These are phyloP conservation scores for Homalodisca vitripennis DNA, from an alignment of 1,140 invertebrate genomes.

Conservation along the genomic window DNA sequence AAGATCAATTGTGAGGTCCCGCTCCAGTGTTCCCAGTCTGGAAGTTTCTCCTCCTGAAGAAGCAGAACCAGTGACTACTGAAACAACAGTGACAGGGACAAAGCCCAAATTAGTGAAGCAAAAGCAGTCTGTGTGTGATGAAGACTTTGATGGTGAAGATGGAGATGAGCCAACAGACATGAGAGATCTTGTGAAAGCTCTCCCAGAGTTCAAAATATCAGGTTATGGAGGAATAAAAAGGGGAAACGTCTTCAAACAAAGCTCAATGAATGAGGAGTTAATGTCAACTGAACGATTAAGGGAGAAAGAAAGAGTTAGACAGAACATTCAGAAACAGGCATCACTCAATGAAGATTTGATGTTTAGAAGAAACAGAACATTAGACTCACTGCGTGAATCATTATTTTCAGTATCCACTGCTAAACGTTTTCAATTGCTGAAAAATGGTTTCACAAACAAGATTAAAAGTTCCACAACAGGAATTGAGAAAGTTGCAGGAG, in stretches of 20 bases:
- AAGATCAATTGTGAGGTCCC: conserved; percentile 62
- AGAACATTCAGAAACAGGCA: conserved; percentile 85
- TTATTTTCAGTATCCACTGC: conserved; percentile 70
- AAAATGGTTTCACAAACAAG: conserved; percentile 76
- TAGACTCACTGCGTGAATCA: conserved; percentile 70
- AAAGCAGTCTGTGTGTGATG: conserved; percentile 71
- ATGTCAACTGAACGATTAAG: conserved; percentile 78
- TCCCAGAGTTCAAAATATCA: conserved; percentile 58
- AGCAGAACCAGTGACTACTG: conserved; percentile 31
- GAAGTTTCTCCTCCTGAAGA: conserved; percentile 44
- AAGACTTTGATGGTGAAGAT: conserved; percentile 56
- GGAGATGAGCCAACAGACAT: conserved; percentile 62
- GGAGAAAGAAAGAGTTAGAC: conserved; percentile 79
- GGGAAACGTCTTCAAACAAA: conserved; percentile 75
- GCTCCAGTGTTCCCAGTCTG: conserved; percentile 71
- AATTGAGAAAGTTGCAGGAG: conserved; percentile 74
- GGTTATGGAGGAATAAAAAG: conserved; percentile 50
- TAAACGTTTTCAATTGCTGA: conserved; percentile 79
- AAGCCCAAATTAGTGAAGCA: conserved; percentile 75
- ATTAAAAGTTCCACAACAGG: conserved; percentile 77
- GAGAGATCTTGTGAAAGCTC: conserved; percentile 58
- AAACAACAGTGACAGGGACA: conserved; percentile 29
- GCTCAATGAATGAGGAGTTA: conserved; percentile 84
- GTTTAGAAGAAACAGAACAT: conserved; percentile 62
- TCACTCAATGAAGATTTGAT: conserved; percentile 86